Percentiles rank a stretch among this genome's conserved stretches.
These are phyloP conservation scores for Pseudorasbora parva DNA, from an alignment of 2,113 vertebrate species.

Conservation along the genomic window DNA sequence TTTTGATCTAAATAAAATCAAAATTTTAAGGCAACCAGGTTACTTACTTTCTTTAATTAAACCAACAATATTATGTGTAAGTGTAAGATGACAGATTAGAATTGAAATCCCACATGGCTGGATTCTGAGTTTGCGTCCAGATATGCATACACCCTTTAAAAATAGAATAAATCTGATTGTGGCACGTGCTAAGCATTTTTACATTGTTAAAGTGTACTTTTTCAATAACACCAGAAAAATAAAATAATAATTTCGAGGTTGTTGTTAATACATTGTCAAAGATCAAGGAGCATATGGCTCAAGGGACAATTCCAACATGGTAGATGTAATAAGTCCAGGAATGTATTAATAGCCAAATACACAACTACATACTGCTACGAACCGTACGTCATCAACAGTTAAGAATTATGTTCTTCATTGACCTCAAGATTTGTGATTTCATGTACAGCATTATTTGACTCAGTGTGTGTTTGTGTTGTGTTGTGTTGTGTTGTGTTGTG, in stretches of 20 bases:
- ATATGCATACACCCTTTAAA: not conserved
- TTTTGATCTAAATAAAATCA: no score
- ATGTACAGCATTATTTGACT: conserved; percentile 7
- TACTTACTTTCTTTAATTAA: no score
- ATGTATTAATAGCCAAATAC: not conserved
- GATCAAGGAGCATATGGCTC: not conserved
- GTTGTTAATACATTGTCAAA: not conserved
- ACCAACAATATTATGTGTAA: no score
- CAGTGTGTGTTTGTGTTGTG: not conserved
- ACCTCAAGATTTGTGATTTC: not conserved
- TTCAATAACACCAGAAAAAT: not conserved
- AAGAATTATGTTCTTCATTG: not conserved
- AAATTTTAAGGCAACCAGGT: no score
- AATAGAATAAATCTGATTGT: not conserved
- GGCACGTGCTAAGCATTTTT: not conserved
- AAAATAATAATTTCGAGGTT: not conserved
- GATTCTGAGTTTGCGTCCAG: not conserved
- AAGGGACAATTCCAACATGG: not conserved
- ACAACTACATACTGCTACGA: not conserved
- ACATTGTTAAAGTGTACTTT: not conserved
- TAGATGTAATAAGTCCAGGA: not conserved
- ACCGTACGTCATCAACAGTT: not conserved
- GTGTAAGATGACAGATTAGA: not conserved
- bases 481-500: no score
- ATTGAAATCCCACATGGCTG: not conserved